A percentile compares a stretch with the other conserved stretches of the same genome.
Conservation (phyloP, 1,140 invertebrate genomes). For the Tribolium madens region DNA sequence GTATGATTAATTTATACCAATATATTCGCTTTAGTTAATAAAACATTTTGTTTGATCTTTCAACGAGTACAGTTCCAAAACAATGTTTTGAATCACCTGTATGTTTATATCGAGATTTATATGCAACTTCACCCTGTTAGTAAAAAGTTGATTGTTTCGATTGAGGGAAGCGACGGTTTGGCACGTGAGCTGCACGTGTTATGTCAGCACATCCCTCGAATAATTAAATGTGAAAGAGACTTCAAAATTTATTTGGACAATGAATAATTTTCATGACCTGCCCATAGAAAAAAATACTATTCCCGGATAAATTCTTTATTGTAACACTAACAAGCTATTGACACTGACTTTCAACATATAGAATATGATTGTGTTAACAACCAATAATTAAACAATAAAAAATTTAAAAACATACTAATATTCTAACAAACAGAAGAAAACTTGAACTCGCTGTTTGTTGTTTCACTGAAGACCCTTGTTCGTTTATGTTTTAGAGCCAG, state of each 20-base stretch:
- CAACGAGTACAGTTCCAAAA: not conserved
- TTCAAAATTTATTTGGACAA: constrained; percentile 1
- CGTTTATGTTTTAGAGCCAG: not conserved
- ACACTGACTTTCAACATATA: not conserved
- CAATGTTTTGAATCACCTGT: not conserved
- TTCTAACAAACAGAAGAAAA: constrained; percentile 8
- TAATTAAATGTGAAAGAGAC: constrained; percentile 46
- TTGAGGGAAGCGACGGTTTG: constrained; percentile 34
- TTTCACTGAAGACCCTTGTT: not conserved
- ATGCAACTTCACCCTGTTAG: constrained; percentile 9
- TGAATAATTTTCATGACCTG: not conserved
- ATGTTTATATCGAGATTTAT: too few relatives aligned
- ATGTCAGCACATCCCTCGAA: constrained; percentile 47
- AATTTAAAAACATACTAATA: constrained; percentile 5
- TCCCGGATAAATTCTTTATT: not conserved
- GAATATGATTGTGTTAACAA: constrained; percentile 11
- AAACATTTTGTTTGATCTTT: constrained; percentile 26
- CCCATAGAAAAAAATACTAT: not conserved
- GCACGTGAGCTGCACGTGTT: constrained; percentile 51
- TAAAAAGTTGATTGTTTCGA: constrained; percentile 34
- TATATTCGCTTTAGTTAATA: constrained; percentile 10
- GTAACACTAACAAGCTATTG: not conserved
- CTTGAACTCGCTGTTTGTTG: not conserved
- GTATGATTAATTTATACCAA: not conserved
- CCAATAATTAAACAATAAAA: constrained; percentile 23